These are phyloP conservation scores for Tachina lurida DNA, from an alignment of 2,888 invertebrate species.

Conservation along the genomic window DNA sequence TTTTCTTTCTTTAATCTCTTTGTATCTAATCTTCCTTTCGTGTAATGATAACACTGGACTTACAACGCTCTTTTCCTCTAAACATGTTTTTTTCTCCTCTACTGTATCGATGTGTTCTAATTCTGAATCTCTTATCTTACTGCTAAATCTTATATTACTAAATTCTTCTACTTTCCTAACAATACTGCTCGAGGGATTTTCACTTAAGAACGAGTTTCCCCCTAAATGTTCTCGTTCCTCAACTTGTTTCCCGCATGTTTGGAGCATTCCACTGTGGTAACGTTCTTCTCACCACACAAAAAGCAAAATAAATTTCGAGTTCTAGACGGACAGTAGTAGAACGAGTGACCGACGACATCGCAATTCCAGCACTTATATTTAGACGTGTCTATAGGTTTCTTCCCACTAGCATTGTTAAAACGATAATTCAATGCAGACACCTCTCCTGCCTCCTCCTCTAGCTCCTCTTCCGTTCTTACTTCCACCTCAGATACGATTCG, in stretches of 20 bases:
- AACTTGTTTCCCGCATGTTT: constrained; percentile 5
- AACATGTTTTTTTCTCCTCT: neutral
- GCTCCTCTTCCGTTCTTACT: neutral
- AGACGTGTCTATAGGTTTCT: neutral
- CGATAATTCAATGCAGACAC: neutral
- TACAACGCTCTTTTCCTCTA: neutral
- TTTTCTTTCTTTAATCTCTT: neutral
- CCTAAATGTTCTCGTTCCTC: constrained; percentile 13
- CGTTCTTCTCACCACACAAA: constrained; percentile 21
- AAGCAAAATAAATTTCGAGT: constrained; percentile 15
- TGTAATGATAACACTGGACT: neutral
- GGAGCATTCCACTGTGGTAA: constrained; percentile 4
- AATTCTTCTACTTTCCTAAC: no score
- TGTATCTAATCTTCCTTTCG: constrained; percentile 7
- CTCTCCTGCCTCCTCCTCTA: neutral
- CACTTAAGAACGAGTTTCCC: constrained; percentile 10
- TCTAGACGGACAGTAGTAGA: constrained; percentile 1
- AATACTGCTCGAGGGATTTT: neutral
- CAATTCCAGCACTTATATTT: constrained; percentile 20
- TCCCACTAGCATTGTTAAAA: neutral
- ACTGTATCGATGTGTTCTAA: neutral
- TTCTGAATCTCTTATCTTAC: no score
- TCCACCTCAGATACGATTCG: neutral
- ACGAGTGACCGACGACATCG: constrained; percentile 14
- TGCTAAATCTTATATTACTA: neutral